Evolutionary conservation across 2,113 vertebrate genomes (phyloP).

Genomic region (Heterocephalus glaber): DNA sequence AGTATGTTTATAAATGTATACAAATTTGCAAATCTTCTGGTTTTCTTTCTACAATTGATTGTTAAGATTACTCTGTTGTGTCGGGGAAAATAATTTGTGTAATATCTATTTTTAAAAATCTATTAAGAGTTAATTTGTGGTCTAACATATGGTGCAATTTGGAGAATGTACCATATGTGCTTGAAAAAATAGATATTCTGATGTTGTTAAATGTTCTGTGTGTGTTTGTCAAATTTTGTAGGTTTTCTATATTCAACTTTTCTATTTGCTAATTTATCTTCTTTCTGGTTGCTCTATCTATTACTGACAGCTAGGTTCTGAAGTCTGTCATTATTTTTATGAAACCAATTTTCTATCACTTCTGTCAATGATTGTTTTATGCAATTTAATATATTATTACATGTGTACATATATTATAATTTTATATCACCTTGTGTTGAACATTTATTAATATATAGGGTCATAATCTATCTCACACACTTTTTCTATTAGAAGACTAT

Average conservation of each 20-base stretch:
- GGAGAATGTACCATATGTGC: not conserved
- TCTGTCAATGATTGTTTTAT: not conserved
- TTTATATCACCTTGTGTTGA: not conserved
- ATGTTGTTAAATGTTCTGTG: not conserved
- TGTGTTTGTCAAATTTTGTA: not conserved
- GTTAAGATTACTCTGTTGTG: not conserved
- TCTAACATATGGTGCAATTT: not conserved
- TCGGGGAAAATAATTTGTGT: not conserved
- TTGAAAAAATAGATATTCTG: not conserved
- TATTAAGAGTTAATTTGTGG: not conserved
- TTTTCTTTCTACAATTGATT: not conserved
- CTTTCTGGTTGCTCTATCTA: not conserved
- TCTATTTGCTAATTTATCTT: not conserved
- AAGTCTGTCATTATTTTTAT: not conserved
- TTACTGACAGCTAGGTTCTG: not conserved
- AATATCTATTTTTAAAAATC: not conserved
- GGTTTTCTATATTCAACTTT: not conserved
- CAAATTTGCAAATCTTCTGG: not conserved
- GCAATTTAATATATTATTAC: not conserved
- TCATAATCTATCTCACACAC: not conserved
- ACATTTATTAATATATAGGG: not conserved
- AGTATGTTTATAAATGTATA: not conserved
- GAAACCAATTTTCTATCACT: not conserved
- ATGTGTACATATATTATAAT: not conserved
- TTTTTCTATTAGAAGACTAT: not conserved